Evolutionary conservation across 2,113 vertebrate genomes (phyloP), one percentile per base, ranked within the genome.

Genomic region (Penelope pileata): DNA sequence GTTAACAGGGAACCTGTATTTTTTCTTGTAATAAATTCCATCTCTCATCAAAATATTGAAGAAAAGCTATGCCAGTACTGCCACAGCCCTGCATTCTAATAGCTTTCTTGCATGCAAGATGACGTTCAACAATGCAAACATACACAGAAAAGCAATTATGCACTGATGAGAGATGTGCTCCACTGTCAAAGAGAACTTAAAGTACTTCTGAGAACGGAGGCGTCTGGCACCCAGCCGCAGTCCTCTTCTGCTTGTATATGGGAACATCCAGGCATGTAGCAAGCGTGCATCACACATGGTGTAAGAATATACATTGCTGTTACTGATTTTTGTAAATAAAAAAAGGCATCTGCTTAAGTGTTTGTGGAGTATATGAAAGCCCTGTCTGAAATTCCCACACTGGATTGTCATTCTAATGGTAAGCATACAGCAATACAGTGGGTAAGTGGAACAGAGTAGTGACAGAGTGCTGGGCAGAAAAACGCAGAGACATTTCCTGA

Each of bases 61-160:
- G 51, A 80, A 77, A 75, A 91, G 27, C 32, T 40, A 59, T 7
- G 8, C 47, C 73, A 85, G 45, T 22, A 58, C 67, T 83, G 91
- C 84, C 87, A 78, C 83, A 91, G 83, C 83, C 80, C 85, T 48
- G n/a, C 62, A 72, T 42, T 70, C 60, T 94, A 90, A 72, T 26
- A 72, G 72, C 88, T 86, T 95, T 74, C 85, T 88, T 68, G 36
- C 85, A 84, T 56, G 85, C 60, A 50, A 78, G 85, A 86, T 75
- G 83, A 77, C 2, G 1, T 75, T 56, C 79, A 86, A 32, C 60
- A 86, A 68, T 83, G 85, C 64, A 96, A 88, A 90, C 75, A 56
- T 8, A 86, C 64, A 78, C 16, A 36, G 83, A 17, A 80, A 91
- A 91, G 94, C 85, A 95, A 96, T 91, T 88, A 88, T 16, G 16